phyloP scores from a whole-genome alignment of 2,113 vertebrate species.

The Mobula hypostoma region DNA sequence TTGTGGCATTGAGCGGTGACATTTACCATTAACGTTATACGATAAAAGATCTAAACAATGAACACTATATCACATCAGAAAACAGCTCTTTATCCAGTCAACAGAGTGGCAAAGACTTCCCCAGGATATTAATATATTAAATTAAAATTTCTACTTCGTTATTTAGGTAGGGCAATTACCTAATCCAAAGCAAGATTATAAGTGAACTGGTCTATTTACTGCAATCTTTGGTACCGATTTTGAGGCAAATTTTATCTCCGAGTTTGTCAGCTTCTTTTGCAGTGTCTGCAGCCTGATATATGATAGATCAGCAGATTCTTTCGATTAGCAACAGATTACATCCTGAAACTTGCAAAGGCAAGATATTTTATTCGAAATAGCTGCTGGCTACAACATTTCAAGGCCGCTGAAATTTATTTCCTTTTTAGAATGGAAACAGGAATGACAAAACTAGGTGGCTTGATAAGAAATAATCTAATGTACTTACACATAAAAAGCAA shows the following conservation, averaged over 20 bases:
- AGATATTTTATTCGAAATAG: too few species aligned
- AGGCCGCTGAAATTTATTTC: too few species aligned
- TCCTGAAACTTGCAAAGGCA: background rate
- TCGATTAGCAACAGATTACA: slow-evolving; percentile 22
- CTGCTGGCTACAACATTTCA: too few species aligned
- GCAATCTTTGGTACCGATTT: background rate
- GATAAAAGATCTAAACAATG: background rate
- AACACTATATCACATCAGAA: background rate
- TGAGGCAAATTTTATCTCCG: slow-evolving; percentile 1
- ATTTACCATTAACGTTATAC: background rate
- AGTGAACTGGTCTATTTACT: background rate
- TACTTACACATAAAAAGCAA: too few species aligned
- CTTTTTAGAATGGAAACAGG: too few species aligned
- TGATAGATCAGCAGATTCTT: slow-evolving; percentile 22
- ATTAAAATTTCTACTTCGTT: background rate
- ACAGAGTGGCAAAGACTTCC: background rate
- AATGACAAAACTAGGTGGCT: too few species aligned
- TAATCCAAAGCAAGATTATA: background rate
- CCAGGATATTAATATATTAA: background rate
- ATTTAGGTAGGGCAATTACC: background rate
- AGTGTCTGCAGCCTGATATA: background rate
- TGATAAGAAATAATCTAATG: too few species aligned
- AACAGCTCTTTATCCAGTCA: background rate
- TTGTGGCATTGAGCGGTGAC: background rate
- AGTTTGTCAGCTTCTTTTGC: background rate